Conservation (phyloP, 2,113 vertebrate genomes). For the Lethenteron camtschaticum region DNA sequence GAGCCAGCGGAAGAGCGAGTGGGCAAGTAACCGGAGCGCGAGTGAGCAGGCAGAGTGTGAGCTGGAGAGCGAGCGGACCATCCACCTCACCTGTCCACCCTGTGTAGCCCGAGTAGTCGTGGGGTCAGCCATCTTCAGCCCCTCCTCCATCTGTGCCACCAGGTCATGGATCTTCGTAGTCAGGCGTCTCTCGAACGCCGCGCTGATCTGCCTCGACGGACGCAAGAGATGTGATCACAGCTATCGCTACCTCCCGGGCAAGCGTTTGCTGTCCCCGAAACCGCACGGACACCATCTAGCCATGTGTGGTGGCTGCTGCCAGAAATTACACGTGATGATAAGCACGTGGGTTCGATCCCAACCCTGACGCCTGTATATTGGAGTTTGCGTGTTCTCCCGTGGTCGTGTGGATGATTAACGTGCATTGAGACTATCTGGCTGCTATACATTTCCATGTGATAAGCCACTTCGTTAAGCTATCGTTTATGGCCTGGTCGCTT, state of each 20-base stretch:
- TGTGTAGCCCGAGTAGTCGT: constrained; percentile 78
- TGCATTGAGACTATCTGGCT: too few species aligned
- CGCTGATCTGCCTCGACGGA: constrained; percentile 26
- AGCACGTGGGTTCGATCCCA: not conserved
- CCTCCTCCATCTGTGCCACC: constrained; percentile 87
- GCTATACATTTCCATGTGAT: too few species aligned
- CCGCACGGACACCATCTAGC: too few species aligned
- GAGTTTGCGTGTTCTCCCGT: too few species aligned
- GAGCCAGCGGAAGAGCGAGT: too few species aligned
- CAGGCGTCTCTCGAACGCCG: constrained; percentile 39
- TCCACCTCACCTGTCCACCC: constrained; percentile 61
- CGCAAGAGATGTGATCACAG: constrained; percentile 7
- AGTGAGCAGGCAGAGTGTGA: too few species aligned
- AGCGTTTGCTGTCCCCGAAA: not conserved
- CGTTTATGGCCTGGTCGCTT: too few species aligned
- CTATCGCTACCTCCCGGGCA: not conserved
- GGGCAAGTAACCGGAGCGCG: too few species aligned
- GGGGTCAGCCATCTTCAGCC: constrained; percentile 74
- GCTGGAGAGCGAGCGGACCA: too few species aligned
- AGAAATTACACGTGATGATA: not conserved
- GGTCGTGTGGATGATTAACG: too few species aligned
- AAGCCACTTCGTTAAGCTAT: too few species aligned
- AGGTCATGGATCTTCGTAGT: constrained; percentile 79
- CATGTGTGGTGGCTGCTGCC: too few species aligned
- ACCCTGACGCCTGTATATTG: not conserved